Evolutionary conservation across 2,888 invertebrate species (phyloP), one percentile per base, ranked within the genome.

Genomic region (Terebella lapidaria): DNA sequence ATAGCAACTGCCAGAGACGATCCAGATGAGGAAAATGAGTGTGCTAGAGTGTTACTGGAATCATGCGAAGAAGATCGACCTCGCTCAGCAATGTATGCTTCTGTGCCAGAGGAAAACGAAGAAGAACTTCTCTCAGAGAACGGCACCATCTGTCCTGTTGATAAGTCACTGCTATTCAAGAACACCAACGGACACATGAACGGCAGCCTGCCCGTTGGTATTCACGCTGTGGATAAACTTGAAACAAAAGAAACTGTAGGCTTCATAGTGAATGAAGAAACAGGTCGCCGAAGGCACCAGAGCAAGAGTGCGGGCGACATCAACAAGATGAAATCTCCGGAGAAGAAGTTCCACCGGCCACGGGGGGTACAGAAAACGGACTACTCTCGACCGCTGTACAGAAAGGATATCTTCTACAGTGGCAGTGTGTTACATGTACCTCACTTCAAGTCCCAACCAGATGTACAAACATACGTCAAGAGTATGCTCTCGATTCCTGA

Each of bases 331-430:
- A 10, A 35, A n/a, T 25, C 10, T 5, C 5, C 26, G 22, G 5
- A 5, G 10, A 4, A 20, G 25, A 20, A 5, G 15, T 5, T 5
- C 5, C 53, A 27, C 4, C 53, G 53, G 4, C 55, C 62, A 52
- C 45, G 57, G 22, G 54, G 67, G 56, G 61, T 71, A 22, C 60
- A 69, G 26, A 72, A 71, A 62, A 69, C 68, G 29, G 76, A 76
- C 61, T 72, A 73, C 58, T 70, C 75, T 20, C 86, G 94, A 22
- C 95, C 95, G 2, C 82, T 96, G 83, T 94, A 94, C 4, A 86
- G 94, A 57, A 94, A 94, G 77, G 97, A 97, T 82, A 95, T 96
- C 74, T 96, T 97, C 84, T 96, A 96, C 82, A 93, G 94, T 1
- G 95, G 97, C 29, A 94, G 94, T 53, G 91, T 97, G 26, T 85